Conservation (phyloP, 2,113 vertebrate genomes). For the Lontra canadensis region DNA sequence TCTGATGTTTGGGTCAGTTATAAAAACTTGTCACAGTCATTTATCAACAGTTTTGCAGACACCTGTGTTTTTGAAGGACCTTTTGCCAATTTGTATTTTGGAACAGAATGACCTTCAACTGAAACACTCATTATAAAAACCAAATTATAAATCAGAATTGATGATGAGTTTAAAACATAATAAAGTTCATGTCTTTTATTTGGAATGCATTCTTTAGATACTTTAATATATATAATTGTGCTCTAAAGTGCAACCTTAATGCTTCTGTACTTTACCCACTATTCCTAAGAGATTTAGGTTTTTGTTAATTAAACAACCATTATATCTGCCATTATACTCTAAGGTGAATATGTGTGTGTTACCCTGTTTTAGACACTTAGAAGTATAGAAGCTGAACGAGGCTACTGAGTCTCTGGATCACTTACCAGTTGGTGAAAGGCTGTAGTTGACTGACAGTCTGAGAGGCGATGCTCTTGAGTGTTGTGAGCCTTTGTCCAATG, state of each 20-base stretch:
- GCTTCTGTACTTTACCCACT: not conserved
- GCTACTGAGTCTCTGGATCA: not conserved
- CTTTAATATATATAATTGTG: not conserved
- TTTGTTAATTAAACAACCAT: not conserved
- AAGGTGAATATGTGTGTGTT: not conserved
- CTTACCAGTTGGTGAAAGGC: not conserved
- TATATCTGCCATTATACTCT: not conserved
- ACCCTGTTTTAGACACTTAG: not conserved
- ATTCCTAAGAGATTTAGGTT: not conserved
- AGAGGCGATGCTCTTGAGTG: not conserved
- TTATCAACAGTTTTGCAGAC: not conserved
- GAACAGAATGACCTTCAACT: not conserved
- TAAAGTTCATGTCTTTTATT: not conserved
- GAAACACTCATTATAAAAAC: slow-evolving; percentile 5
- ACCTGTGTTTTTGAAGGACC: not conserved
- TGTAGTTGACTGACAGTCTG: not conserved
- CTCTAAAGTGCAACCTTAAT: not conserved
- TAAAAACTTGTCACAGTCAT: not conserved
- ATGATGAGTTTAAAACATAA: not conserved
- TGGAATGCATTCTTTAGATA: not conserved
- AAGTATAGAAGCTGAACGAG: not conserved
- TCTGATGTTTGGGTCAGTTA: not conserved
- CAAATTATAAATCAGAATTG: not conserved
- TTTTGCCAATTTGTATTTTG: not conserved
- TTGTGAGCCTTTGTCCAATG: not conserved